Conservation (phyloP, 2,797 vertebrate genomes). For the Microctenopoma steveboyesi region DNA sequence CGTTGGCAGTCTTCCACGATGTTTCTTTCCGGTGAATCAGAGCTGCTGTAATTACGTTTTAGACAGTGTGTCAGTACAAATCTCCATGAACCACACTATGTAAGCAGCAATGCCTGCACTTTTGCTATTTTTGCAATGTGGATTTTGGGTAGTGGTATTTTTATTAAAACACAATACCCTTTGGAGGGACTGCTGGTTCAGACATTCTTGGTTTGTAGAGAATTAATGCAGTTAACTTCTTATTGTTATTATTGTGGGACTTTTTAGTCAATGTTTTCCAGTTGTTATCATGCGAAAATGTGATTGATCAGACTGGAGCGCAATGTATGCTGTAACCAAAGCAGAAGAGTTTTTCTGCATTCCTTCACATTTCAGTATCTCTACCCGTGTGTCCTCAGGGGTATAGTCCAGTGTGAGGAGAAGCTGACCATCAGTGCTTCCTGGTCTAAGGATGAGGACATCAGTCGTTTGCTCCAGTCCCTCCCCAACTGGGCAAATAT, state of each 20-base stretch:
- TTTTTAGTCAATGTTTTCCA: too few relatives aligned
- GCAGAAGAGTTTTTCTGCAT: background rate
- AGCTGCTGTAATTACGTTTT: slow-evolving; percentile 23
- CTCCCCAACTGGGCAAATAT: slow-evolving; percentile 97
- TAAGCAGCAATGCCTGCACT: too few relatives aligned
- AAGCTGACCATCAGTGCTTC: slow-evolving; percentile 97
- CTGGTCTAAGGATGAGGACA: slow-evolving; percentile 98
- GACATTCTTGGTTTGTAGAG: too few relatives aligned
- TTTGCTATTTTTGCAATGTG: too few relatives aligned
- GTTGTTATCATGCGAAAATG: too few relatives aligned
- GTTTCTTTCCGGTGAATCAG: slow-evolving; percentile 18
- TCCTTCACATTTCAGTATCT: background rate
- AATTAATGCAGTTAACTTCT: too few relatives aligned
- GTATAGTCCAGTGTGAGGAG: slow-evolving; percentile 93
- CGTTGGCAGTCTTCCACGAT: slow-evolving; percentile 37
- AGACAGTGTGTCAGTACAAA: slow-evolving; percentile 23
- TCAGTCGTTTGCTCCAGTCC: slow-evolving; percentile 94
- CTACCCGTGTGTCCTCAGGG: slow-evolving; percentile 75
- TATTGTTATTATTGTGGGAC: too few relatives aligned
- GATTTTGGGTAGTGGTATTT: too few relatives aligned
- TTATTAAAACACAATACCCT: too few relatives aligned
- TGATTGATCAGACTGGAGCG: too few relatives aligned
- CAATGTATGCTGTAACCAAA: too few relatives aligned
- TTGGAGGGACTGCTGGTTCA: too few relatives aligned
- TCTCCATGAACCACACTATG: background rate